Evolutionary conservation across 2,113 vertebrate genomes (phyloP), one percentile per base, ranked within the genome.

Genomic region (Eurystomus gularis): DNA sequence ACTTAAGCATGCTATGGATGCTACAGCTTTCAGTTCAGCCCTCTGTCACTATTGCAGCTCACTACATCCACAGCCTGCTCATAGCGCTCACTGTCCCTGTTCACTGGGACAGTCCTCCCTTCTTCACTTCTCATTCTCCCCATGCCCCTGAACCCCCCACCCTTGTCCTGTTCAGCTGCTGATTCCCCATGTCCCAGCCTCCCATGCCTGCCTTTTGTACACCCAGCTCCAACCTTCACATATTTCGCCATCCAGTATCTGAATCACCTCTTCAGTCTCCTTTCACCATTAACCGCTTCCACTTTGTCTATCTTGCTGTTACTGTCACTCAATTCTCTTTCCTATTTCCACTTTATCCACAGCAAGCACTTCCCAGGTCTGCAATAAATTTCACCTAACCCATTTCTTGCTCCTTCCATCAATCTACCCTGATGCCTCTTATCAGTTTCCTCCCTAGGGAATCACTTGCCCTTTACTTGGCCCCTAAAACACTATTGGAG

Each of bases 381-480:
- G 72, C 82, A 92, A 93, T 96, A 96, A 93, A 96, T 96, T 86
- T 64, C 90, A 91, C 64, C 73, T 92, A 96, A 90, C 72, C 69
- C 57, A 86, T 94, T 95, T 91, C 66, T 92, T 73, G 13, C 77
- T 82, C 58, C 73, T 88, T 92, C 48, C 86, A 95, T 96, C 93
- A 84, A 60, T 97, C 88, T 91, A 35, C 33, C n/a, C 46, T 86
- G 77, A 57, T 92, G 61, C 52, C 76, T 92, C 95, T 86, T 95
- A 95, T 93, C 91, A 95, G 86, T 92, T 96, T 94, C 62, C 11
- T 86, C 76, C 82, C 65, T 57, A 79, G 42, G 42, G 84, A 94
- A 95, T 95, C 88, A 82, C 66, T 94, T 96, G 95, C 88, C 95
- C 94, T 97, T 97, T 90, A 84, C 82, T 86, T 96, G 95, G 72